Evolutionary conservation across 2,888 invertebrate species (phyloP).

Genomic region (Oligia fasciuncula): DNA sequence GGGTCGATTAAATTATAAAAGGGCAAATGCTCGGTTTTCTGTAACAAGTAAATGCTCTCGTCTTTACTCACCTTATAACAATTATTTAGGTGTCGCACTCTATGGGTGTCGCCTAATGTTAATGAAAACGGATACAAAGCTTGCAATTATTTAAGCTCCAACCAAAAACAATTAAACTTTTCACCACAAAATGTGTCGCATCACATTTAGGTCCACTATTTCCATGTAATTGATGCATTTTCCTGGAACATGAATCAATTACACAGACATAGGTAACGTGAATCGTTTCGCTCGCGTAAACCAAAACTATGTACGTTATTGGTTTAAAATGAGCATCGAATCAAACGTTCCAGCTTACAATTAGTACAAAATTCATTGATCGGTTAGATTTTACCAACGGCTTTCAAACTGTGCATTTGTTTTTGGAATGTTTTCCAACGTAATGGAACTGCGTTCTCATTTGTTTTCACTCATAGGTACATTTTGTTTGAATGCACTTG

Average conservation of each 20-base stretch:
- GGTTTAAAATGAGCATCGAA: slow-evolving; percentile 59
- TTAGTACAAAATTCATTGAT: slow-evolving; percentile 63
- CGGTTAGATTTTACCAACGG: slow-evolving; percentile 43
- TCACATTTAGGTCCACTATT: neutral
- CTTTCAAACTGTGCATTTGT: slow-evolving; percentile 9
- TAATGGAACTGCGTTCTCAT: slow-evolving; percentile 10
- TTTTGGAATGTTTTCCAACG: slow-evolving; percentile 1
- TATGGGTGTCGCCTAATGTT: neutral
- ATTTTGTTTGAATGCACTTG: neutral
- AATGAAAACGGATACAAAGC: neutral
- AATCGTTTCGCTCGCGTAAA: slow-evolving; percentile 22
- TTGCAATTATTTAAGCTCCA: neutral
- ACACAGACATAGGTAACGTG: slow-evolving; percentile 14
- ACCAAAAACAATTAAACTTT: neutral
- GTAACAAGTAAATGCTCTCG: no score
- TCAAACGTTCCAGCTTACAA: slow-evolving; percentile 65
- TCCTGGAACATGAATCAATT: slow-evolving; percentile 4
- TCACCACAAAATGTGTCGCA: neutral
- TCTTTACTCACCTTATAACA: no score
- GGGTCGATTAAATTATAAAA: no score
- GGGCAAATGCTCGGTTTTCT: no score
- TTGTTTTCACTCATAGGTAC: slow-evolving; percentile 18
- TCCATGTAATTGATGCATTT: neutral
- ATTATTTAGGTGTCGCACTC: neutral
- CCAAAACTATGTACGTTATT: slow-evolving; percentile 40